Conservation (phyloP, 2,888 invertebrate species). For the Protula sp. region DNA sequence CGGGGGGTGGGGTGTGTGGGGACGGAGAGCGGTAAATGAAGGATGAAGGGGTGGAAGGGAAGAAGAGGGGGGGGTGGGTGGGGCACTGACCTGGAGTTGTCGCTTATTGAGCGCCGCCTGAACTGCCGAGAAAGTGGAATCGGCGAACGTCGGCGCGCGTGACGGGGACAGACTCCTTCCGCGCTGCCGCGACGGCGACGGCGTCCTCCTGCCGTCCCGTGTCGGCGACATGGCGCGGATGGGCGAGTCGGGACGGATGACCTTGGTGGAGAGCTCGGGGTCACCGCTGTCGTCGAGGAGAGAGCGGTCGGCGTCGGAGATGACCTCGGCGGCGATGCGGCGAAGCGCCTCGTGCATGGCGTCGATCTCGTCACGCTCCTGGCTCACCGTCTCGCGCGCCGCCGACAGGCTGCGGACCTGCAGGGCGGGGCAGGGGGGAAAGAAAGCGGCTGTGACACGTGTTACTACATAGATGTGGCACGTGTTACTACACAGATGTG, state of each 20-base stretch:
- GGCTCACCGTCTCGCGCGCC: not conserved
- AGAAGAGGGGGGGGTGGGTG: too few species aligned
- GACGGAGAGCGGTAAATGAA: too few species aligned
- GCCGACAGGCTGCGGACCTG: not conserved
- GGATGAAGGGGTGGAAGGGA: too few species aligned
- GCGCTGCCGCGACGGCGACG: conserved; percentile 21
- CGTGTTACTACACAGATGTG: too few species aligned
- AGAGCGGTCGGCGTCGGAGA: conserved; percentile 68
- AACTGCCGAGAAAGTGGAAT: conserved; percentile 90
- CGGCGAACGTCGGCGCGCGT: conserved; percentile 80
- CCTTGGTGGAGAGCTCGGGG: conserved; percentile 17
- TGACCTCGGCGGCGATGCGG: conserved; percentile 86
- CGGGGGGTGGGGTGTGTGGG: too few species aligned
- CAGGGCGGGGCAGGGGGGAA: too few species aligned
- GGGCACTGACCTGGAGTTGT: conserved; percentile 74
- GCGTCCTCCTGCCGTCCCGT: conserved; percentile 2
- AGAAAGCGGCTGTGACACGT: too few species aligned
- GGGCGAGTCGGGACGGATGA: not conserved
- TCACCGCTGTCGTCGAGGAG: conserved; percentile 28
- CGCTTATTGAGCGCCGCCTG: conserved; percentile 91
- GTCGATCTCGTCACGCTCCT: conserved; percentile 70
- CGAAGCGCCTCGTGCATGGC: conserved; percentile 79
- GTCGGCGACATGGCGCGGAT: conserved; percentile 7
- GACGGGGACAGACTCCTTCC: conserved; percentile 33
- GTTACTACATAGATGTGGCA: too few species aligned